phyloP scores from a whole-genome alignment of 2,113 vertebrate species.

The Solea senegalensis region DNA sequence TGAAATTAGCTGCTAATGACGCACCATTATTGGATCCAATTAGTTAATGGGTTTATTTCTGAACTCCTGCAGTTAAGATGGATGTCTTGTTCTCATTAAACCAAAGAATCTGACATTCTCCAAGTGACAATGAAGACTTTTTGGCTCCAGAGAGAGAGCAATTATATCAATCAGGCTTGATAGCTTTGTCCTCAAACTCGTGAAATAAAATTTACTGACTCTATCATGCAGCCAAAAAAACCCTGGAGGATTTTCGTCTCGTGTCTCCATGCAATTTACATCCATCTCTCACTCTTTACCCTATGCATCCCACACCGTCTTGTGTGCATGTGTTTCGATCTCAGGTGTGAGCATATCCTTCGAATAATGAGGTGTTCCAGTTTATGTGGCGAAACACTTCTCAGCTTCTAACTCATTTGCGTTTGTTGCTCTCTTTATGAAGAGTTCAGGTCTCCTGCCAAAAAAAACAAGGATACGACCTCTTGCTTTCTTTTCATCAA shows the following conservation, averaged over 20 bases:
- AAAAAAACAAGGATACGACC: constrained; percentile 3
- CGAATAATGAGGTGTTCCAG: constrained; percentile 41
- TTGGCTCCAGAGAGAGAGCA: constrained; percentile 71
- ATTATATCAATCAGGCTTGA: constrained; percentile 70
- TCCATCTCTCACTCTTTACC: constrained; percentile 51
- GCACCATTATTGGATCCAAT: constrained; percentile 73
- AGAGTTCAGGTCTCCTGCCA: constrained; percentile 7
- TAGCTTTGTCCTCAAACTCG: constrained; percentile 72
- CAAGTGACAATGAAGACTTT: constrained; percentile 69
- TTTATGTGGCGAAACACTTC: constrained; percentile 28
- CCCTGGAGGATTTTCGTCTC: constrained; percentile 64
- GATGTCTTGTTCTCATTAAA: constrained; percentile 73
- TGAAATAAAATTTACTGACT: constrained; percentile 69
- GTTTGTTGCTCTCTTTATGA: neutral
- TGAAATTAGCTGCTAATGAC: constrained; percentile 62
- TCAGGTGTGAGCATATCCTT: constrained; percentile 56
- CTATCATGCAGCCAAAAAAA: constrained; percentile 46
- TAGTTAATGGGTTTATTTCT: constrained; percentile 78
- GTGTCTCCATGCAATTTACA: constrained; percentile 74
- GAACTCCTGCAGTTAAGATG: constrained; percentile 61
- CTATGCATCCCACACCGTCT: constrained; percentile 57
- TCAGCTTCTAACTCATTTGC: neutral
- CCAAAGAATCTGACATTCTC: constrained; percentile 68
- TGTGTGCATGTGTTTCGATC: constrained; percentile 27
- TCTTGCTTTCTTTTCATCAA: constrained; percentile 34